Percentiles rank a stretch among this genome's conserved stretches.
Evolutionary conservation across 2,888 invertebrate genomes (phyloP).

Genomic region (Lysandra coridon): DNA sequence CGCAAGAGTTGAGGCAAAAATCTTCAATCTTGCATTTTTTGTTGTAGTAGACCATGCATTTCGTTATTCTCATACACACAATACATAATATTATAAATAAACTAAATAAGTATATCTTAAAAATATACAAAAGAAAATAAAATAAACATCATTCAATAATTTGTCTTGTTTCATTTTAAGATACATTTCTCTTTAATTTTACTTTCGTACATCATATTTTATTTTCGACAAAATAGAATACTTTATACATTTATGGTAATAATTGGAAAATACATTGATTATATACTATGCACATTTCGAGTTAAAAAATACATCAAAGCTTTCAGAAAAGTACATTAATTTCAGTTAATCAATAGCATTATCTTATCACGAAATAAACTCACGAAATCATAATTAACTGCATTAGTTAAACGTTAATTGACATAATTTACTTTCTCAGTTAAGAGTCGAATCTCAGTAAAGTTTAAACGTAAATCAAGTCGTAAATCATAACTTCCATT

Average conservation of each 20-base stretch:
- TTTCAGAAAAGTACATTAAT: not conserved
- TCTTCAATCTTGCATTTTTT: not conserved
- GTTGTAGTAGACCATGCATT: constrained; percentile 3
- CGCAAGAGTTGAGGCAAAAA: not conserved
- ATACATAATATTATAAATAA: not conserved
- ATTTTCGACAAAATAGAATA: not conserved
- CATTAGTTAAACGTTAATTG: constrained; percentile 38
- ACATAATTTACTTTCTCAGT: constrained; percentile 36
- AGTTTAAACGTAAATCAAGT: constrained; percentile 37
- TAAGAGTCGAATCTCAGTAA: constrained; percentile 37
- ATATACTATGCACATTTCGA: not conserved
- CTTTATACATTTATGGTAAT: not conserved
- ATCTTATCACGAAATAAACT: constrained; percentile 10
- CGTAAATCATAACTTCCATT: constrained; percentile 19
- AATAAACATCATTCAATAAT: not conserved
- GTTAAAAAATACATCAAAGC: not conserved
- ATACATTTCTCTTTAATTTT: not conserved
- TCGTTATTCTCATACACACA: not conserved
- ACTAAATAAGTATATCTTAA: not conserved
- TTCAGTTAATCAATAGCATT: constrained; percentile 2
- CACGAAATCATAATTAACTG: constrained; percentile 36
- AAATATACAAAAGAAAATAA: not conserved
- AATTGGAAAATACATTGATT: not conserved
- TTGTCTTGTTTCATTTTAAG: not conserved
- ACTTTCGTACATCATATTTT: not conserved